phyloP scores from a whole-genome alignment of 2,888 invertebrate genomes.

The Ferrisia virgata region DNA sequence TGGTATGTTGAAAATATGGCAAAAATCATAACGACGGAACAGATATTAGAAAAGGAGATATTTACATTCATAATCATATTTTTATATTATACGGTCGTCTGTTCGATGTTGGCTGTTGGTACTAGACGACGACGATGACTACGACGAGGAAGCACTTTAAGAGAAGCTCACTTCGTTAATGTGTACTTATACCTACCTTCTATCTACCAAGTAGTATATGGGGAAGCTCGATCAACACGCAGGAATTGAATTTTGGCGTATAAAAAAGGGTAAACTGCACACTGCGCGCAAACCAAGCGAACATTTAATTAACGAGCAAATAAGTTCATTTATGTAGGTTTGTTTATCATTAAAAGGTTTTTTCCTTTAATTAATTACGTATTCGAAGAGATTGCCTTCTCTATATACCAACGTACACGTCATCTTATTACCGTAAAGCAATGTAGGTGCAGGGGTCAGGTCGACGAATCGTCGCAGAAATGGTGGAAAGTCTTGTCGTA shows the following conservation, averaged over 20 bases:
- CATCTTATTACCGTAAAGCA: neutral
- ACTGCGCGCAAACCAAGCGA: neutral
- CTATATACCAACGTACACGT: neutral
- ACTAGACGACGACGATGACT: too few species aligned
- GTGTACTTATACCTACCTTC: too few species aligned
- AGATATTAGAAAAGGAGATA: too few species aligned
- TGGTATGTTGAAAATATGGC: too few species aligned
- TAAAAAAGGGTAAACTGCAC: neutral
- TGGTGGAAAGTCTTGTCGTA: neutral
- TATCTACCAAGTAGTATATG: too few species aligned
- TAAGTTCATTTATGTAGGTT: slow-evolving; percentile 1
- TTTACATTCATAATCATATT: neutral
- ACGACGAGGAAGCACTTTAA: neutral
- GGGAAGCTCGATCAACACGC: neutral
- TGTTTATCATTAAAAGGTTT: slow-evolving; percentile 7
- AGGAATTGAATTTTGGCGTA: neutral
- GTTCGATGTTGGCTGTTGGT: neutral
- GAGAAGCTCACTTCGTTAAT: neutral
- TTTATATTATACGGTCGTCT: too few species aligned
- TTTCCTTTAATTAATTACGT: slow-evolving; percentile 20
- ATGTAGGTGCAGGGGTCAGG: neutral
- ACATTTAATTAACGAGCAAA: slow-evolving; percentile 16
- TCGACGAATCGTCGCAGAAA: neutral
- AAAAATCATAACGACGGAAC: too few species aligned
- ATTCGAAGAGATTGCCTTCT: neutral